Base-by-base conservation (phyloP, 2,888 invertebrate species). In the Hypena proboscidalis region DNA sequence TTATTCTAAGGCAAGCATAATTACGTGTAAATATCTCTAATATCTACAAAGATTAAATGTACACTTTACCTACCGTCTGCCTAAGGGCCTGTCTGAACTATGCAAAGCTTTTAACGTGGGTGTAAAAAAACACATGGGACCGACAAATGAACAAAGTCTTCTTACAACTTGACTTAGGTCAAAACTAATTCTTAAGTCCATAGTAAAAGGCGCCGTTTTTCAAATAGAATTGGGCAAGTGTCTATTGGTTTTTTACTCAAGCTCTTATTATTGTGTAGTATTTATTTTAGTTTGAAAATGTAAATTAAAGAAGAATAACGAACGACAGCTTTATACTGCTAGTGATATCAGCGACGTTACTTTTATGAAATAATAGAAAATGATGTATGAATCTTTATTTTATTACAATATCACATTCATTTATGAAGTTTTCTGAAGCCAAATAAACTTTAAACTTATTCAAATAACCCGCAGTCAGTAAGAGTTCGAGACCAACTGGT, bases 51-150 rank as follows among this genome's bases (percentile, higher is more conserved):
- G 21, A 32, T 20, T 33, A 39, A 34, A 34, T 22, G 19, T 32
- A 46, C 27, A 5, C 8, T 23, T 25, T 3, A 17, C 10, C 19
- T 20, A 20, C 14, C 32, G 30, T 39, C 8, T 17, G 15, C 9
- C 15, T 10, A 19, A 30, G 14, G 20, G 15, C 30, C 17, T 41
- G 32, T 43, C 38, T 29, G 27, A 45, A 52, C 60, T 52, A 56
- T 42, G 43, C 27, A 59, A 74, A 72, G 75, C 73, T 74, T 74
- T 73, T 73, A 74, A 67, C 73, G 69, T 61, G 55, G 63, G 55
- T 42, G 58, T 40, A 41, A 50, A 63, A 55, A 67, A 74, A 73
- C 74, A 74, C 71, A 71, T 74, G 75, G 67, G 77, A 69, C 71
- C 59, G 38, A 47, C 49, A 67, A 50, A 65, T 53, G 51, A 58